Evolutionary conservation across 2,113 vertebrate species (phyloP), one percentile per base, ranked within the genome.

Genomic region (Sporophila hypoxantha): DNA sequence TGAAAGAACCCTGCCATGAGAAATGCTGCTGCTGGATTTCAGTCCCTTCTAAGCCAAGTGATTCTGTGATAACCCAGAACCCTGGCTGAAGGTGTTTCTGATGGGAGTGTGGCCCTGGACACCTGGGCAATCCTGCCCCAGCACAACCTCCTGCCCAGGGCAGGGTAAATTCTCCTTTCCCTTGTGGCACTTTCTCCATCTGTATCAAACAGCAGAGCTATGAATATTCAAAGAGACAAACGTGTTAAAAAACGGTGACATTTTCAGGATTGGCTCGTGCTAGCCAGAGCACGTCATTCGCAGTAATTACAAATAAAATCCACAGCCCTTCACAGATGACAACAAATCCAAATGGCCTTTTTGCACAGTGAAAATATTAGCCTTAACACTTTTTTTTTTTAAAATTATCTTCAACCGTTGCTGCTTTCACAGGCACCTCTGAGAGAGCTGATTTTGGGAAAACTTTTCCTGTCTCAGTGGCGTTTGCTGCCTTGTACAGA

Each of bases 301-400:
- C 87, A 76, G 89, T 73, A 84, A 92, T 76, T 86, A 88, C 12
- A 17, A 88, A 86, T 73, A 71, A 93, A 90, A 91, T 82, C 91
- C 89, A 77, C 89, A 91, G 79, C 79, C 73, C 79, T 89, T 93
- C 91, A 68, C 82, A 80, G 79, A 94, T 85, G 85, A 93, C 92
- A 94, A 95, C 88, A 91, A 91, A 94, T 71, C 89, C 94, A 94
- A 85, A 78, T 75, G 95, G 85, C 91, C 89, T 92, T 91, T 92
- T 88, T 88, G 46, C 89, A 80, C 80, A 81, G 50, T 69, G 91
- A 94, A 94, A 94, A 92, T 87, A 92, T 94, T 94, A 93, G 53
- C 89, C 88, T 93, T 91, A 84, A 94, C 92, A 79, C 93, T n/a
- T 90, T 47, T 41, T 41, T 41, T 41, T 16, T n/a, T n/a, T n/a